These are phyloP conservation scores for Clarias platycephalus DNA, from an alignment of 2,797 vertebrate genomes.

Conservation along the genomic window DNA sequence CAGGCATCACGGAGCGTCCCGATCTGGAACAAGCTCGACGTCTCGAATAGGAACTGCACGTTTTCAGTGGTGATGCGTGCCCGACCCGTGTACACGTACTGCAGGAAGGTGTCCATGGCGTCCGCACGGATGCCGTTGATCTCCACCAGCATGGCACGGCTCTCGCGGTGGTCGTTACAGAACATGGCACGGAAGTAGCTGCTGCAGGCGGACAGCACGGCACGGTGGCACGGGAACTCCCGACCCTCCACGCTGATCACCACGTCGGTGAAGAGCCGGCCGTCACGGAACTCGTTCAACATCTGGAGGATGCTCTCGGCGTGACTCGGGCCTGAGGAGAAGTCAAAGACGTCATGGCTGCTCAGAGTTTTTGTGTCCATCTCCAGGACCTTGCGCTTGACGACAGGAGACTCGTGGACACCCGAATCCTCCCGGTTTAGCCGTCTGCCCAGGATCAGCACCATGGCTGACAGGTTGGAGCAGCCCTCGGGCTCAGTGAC, in stretches of 20 bases:
- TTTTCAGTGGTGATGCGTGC: conserved; percentile 97
- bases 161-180: conserved; percentile 95
- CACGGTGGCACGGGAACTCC: conserved; percentile 96
- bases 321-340: conserved; percentile 89
- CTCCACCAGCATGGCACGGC: conserved; percentile 95
- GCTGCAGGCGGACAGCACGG: conserved; percentile 94
- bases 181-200: conserved; percentile 99
- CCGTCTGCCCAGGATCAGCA: conserved; percentile 95
- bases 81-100: conserved; percentile 94
- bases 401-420: conserved; percentile 90
- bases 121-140: conserved; percentile 96
- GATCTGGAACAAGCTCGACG: conserved; percentile 96
- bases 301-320: conserved; percentile 93
- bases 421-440: conserved; percentile 91
- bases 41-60: conserved; percentile 96
- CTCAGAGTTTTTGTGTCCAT: conserved; percentile 87
- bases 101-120: conserved; percentile 95
- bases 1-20: conserved; percentile 89
- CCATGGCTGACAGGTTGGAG: conserved; percentile 79
- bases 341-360: conserved; percentile 90
- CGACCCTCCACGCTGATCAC: conserved; percentile 95
- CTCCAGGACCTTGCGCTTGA: conserved; percentile 88
- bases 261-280: conserved; percentile 93
- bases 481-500: conserved; percentile 40
- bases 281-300: conserved; percentile 95